These are phyloP conservation scores for Torymus aiolomorphi DNA, from an alignment of 2,888 invertebrate genomes.

Conservation along the genomic window DNA sequence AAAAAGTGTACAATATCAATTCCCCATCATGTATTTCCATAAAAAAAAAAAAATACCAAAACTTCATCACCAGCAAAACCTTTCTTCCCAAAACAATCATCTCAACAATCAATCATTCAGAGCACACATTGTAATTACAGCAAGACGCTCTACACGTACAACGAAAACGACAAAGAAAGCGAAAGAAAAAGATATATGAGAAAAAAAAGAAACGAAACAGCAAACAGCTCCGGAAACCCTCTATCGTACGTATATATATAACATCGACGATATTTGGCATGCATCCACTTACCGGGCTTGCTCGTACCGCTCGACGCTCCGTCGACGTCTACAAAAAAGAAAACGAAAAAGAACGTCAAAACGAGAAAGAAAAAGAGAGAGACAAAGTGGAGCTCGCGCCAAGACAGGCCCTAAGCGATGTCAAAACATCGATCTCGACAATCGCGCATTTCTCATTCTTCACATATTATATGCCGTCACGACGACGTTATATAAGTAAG, in stretches of 20 bases:
- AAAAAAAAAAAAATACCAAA: too few relatives aligned
- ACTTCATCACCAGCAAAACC: too few relatives aligned
- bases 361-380: background rate
- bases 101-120: background rate
- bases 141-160: too few relatives aligned
- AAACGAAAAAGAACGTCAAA: constrained; percentile 9
- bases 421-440: constrained; percentile 48
- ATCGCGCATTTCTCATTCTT: constrained; percentile 6
- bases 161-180: too few relatives aligned
- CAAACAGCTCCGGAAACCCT: background rate
- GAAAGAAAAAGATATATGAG: too few relatives aligned
- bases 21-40: too few relatives aligned
- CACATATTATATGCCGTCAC: constrained; percentile 7
- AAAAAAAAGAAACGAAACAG: background rate
- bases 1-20: too few relatives aligned
- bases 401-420: constrained; percentile 39
- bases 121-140: constrained; percentile 7
- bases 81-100: background rate
- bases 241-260: background rate
- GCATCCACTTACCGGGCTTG: constrained; percentile 37
- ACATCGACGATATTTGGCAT: constrained; percentile 33
- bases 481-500: background rate
- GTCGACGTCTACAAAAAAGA: constrained; percentile 11
- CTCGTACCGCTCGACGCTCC: background rate
- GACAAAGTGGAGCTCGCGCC: constrained; percentile 25